Base-by-base conservation (phyloP, 1,140 invertebrate species). In the Lamellibrachia luymesi region DNA sequence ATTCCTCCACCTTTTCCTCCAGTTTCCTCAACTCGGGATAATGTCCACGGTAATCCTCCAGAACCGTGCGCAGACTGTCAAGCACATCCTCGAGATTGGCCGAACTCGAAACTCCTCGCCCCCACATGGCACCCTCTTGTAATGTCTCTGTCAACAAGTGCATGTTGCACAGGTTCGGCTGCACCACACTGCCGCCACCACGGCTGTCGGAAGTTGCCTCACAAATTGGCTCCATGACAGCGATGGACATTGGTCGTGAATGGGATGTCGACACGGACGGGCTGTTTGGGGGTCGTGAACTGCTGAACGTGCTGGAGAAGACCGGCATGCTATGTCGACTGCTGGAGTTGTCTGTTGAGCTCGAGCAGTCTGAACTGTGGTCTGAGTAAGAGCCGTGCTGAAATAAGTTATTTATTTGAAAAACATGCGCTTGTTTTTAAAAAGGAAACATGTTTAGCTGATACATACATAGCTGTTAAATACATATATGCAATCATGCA, bases 21-120 rank as follows among this genome's bases (percentile, higher is more conserved):
- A 97, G 93, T 80, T 95, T 95, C 94, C 96, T 95, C 92, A 97
- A 94, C 93, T 97, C 96, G 17, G 95, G 94, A 94, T 96, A 97
- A 93, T 97, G 96, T 91, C 96, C 97, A 93, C 96, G 96, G 93
- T 97, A 96, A 94, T 97, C 97, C 94, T 97, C 96, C 50, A 97
- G 93, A 25, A 95, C 93, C 8, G 95, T 95, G 92, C 94, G 95
- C 80, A 96, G 93, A 91, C 93, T 95, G 92, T 95, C 94, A 92
- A 96, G 93, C 13, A 94, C 95, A 92, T 96, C 95, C 91, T 96
- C 96, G 90, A 96, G 93, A 52, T 93, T 93, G 64, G n/a, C 56
- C 27, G 27, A 6, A n/a, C 38, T 6, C 13, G 89, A 52, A 22
- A 93, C 38, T 27, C 17, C 49, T 56, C 92, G 27, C 49, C 4